Evolutionary conservation across 2,797 vertebrate species (phyloP).

Genomic region (Psittacula derbiana): DNA sequence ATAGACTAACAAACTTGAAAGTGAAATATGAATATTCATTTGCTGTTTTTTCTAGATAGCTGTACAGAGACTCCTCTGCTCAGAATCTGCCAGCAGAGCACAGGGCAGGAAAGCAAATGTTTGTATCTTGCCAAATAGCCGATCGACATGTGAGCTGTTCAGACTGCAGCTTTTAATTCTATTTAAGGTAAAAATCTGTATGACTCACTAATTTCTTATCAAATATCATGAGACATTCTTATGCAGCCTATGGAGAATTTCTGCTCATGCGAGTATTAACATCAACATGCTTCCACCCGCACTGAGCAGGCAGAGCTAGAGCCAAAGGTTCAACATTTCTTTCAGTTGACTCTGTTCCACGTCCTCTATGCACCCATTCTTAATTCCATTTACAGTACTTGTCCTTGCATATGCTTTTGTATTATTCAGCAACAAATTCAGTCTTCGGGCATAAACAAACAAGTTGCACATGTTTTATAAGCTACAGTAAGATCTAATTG

Average conservation of each 20-base stretch:
- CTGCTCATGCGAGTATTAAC: background rate
- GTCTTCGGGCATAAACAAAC: constrained; percentile 61
- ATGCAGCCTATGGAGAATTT: background rate
- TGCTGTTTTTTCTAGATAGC: background rate
- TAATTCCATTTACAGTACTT: background rate
- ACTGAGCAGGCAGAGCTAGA: background rate
- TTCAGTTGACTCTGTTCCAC: background rate
- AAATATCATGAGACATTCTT: background rate
- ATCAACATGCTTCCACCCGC: background rate
- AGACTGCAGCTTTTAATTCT: background rate
- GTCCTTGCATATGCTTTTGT: constrained; percentile 35
- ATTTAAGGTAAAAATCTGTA: background rate
- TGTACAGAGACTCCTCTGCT: background rate
- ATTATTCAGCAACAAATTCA: constrained; percentile 60
- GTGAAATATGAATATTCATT: background rate
- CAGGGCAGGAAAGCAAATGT: background rate
- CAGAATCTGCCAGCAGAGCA: background rate
- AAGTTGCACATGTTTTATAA: constrained; percentile 63
- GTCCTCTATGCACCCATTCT: background rate
- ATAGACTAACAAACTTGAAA: background rate
- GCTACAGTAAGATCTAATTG: constrained; percentile 41
- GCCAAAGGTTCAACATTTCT: background rate
- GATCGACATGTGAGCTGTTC: accelerated
- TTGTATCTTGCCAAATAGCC: background rate
- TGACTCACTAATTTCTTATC: background rate